Evolutionary conservation across 1,140 invertebrate species (phyloP).

Genomic region (Pectinophora gossypiella): DNA sequence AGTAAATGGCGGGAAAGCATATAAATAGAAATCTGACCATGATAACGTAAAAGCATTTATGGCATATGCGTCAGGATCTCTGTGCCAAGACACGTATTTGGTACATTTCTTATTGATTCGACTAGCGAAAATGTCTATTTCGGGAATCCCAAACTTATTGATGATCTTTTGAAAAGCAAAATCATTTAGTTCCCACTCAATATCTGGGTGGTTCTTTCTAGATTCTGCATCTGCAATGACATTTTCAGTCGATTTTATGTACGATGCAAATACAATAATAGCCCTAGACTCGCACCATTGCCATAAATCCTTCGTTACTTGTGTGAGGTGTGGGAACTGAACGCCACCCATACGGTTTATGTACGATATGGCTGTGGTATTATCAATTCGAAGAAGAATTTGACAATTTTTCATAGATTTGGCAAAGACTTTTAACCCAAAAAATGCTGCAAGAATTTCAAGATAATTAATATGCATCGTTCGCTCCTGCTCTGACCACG

Average conservation of each 20-base stretch:
- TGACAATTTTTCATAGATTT: conserved; percentile 5
- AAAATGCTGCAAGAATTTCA: conserved; percentile 8
- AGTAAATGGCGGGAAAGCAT: conserved; percentile 4
- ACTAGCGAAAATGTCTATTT: conserved; percentile 31
- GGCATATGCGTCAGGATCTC: conserved; percentile 3
- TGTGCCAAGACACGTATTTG: conserved; percentile 5
- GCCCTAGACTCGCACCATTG: conserved; percentile 9
- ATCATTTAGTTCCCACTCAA: conserved; percentile 8
- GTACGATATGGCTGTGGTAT: conserved; percentile 28
- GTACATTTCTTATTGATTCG: conserved; percentile 22
- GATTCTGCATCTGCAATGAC: conserved; percentile 2
- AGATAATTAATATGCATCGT: conserved; percentile 11
- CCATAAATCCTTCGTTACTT: conserved; percentile 9
- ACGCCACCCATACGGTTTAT: conserved; percentile 23
- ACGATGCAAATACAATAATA: conserved; percentile 9
- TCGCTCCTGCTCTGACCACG: not conserved
- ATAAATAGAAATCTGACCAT: conserved; percentile 1
- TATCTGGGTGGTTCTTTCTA: conserved; percentile 3
- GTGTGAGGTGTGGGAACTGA: conserved; percentile 5
- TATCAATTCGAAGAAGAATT: conserved; percentile 22
- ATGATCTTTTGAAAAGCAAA: conserved; percentile 9
- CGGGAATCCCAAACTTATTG: conserved; percentile 11
- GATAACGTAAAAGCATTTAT: conserved; percentile 4
- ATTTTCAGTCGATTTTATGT: conserved; percentile 6
- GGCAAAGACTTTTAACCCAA: conserved; percentile 9